Evolutionary conservation across 2,888 invertebrate species (phyloP).

Genomic region (Mayetiola destructor): DNA sequence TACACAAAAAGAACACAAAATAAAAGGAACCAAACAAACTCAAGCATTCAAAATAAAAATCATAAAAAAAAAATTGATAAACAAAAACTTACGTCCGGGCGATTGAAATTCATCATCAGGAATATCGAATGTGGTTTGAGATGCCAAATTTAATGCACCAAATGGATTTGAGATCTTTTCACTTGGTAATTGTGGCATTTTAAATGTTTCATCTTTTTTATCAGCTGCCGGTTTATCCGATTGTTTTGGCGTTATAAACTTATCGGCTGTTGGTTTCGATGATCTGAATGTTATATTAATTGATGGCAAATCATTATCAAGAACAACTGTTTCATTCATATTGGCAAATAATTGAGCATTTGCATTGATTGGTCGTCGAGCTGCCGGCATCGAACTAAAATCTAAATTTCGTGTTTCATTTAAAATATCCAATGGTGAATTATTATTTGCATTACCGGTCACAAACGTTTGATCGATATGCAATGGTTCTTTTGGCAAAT

Average conservation of each 20-base stretch:
- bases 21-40: background rate
- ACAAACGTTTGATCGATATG: background rate
- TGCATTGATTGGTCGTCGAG: background rate
- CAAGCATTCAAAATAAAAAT: conserved; percentile 13
- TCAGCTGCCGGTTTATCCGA: conserved; percentile 24
- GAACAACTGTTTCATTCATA: background rate
- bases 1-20: background rate
- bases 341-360: background rate
- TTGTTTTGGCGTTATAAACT: background rate
- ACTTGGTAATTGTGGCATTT: conserved; percentile 19
- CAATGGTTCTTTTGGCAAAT: background rate
- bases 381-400: background rate
- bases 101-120: conserved; percentile 20
- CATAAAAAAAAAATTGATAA: conserved; percentile 16
- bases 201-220: conserved; percentile 25
- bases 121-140: conserved; percentile 11
- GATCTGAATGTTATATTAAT: background rate
- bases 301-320: background rate
- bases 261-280: background rate
- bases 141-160: background rate
- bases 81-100: conserved; percentile 20
- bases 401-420: background rate
- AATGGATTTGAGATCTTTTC: background rate
- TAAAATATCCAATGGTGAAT: background rate
- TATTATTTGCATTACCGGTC: background rate